Evolutionary conservation across 2,888 invertebrate species (phyloP).

Genomic region (Aphidoletes aphidimyza): DNA sequence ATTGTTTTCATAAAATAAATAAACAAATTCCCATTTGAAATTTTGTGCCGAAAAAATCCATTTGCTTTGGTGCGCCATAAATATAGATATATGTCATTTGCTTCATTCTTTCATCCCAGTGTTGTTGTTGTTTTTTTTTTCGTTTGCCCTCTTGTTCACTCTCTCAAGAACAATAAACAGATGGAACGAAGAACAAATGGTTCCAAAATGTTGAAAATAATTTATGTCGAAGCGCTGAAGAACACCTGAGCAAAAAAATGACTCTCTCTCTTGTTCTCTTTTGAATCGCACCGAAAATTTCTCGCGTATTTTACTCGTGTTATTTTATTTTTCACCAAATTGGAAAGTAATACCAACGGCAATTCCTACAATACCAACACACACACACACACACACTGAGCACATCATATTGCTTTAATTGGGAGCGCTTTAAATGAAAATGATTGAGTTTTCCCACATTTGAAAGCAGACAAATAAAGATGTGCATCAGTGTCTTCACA

Average conservation of each 20-base stretch:
- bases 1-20: slow-evolving; percentile 6
- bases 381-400: no score
- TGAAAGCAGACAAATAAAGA: no score
- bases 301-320: not conserved
- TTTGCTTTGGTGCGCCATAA: not conserved
- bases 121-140: not conserved
- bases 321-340: not conserved
- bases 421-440: no score
- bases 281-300: not conserved
- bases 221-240: not conserved
- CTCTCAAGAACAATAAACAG: not conserved
- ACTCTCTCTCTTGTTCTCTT: not conserved
- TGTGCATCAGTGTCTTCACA: no score
- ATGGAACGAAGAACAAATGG: not conserved
- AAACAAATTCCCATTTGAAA: not conserved
- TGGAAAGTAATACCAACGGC: slow-evolving; percentile 30
- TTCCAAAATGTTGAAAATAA: slow-evolving; percentile 6
- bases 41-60: not conserved
- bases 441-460: no score
- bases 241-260: slow-evolving; percentile 42
- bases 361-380: no score
- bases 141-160: not conserved
- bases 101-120: no score
- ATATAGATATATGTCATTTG: not conserved
- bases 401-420: no score